A percentile compares a stretch with the other conserved stretches of the same genome.
These are phyloP conservation scores for Metopolophium dirhodum DNA, from an alignment of 1,140 invertebrate genomes.

Conservation along the genomic window DNA sequence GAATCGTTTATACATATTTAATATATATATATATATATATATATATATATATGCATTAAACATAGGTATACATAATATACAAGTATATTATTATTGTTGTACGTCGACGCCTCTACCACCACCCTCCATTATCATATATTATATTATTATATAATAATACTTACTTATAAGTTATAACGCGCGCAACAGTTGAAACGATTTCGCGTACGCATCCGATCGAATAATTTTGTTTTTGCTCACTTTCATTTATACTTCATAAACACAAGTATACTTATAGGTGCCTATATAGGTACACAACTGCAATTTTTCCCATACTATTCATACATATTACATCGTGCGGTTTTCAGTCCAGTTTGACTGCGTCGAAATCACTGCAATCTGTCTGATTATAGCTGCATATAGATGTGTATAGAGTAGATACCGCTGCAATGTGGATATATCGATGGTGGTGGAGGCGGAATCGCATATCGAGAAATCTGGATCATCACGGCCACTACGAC, in stretches of 20 bases:
- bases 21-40: neutral
- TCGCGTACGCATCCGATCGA: neutral
- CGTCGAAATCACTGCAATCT: neutral
- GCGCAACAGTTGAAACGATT: slow-evolving; percentile 18
- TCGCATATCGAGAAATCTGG: no score
- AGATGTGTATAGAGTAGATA: neutral
- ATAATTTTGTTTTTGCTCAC: neutral
- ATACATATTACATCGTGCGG: neutral
- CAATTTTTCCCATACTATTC: neutral
- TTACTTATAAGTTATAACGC: neutral
- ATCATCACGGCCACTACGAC: no score
- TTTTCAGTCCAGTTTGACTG: neutral
- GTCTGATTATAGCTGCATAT: neutral
- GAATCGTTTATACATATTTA: neutral
- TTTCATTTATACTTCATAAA: neutral
- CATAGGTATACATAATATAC: neutral
- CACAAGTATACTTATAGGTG: no score
- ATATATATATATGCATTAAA: neutral
- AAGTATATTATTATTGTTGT: neutral
- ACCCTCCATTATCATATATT: neutral
- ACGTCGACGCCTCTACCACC: neutral
- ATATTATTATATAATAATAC: neutral
- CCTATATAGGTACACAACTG: neutral
- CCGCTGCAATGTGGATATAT: neutral
- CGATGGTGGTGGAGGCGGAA: no score